Evolutionary conservation across 2,888 invertebrate species (phyloP), one percentile per base, ranked within the genome.

Genomic region (Lasioglossum calceatum): DNA sequence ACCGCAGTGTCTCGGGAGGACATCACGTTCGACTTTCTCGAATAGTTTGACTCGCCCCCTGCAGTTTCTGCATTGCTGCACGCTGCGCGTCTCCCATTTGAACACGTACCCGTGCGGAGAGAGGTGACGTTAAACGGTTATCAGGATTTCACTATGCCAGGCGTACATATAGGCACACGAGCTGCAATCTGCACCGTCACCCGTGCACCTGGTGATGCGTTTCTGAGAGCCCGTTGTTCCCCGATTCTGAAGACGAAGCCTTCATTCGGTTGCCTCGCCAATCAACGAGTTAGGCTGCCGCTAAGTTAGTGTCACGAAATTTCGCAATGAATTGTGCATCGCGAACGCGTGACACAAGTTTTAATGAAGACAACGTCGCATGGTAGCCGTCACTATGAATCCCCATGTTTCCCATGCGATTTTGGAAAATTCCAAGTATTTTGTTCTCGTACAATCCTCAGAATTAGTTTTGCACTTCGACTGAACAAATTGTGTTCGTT

Each of bases 91-190:
- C 42, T 61, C 27, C 44, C 74, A 36, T 36, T 67, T 5, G 77
- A 73, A 58, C 75, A 76, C 58, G 87, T 83, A 78, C 75, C 47
- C 39, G 79, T 39, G 71, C 61, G 73, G 73, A 84, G 67, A 77
- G 58, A 76, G 61, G 70, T 47, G 76, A 79, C 77, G 87, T 76
- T 77, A 67, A 79, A 83, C 83, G 75, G 77, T 83, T 81, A 87
- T 80, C 87, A 83, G 76, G 76, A 87, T 83, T 81, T 84, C 83
- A 47, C 77, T 61, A 58, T 79, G 7, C 19, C 64, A n/a, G 32
- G 27, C 39, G 72, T 75, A 32, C 58, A 16, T 44, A 42, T 44
- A 77, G 72, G 61, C 75, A 75, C 47, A 81, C 87, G 61, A 54
- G n/a, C 81, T 73, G 77, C 78, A 77, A 82, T 77, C 85, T 79